These are phyloP conservation scores for Aviceda subcristata DNA, from an alignment of 2,113 vertebrate species.

Conservation along the genomic window DNA sequence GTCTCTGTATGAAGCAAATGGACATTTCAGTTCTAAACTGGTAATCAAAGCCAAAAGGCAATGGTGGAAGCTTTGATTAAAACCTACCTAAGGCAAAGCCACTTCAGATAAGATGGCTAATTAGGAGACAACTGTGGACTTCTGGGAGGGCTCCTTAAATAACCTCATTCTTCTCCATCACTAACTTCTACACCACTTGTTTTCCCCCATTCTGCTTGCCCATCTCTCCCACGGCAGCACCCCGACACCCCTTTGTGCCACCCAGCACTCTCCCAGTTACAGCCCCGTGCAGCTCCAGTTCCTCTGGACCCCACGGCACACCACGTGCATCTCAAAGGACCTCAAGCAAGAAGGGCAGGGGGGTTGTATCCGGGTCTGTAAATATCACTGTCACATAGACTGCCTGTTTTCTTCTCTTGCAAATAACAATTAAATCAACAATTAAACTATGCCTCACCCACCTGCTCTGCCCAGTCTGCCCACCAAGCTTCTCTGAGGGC, in stretches of 20 bases:
- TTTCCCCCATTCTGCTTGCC: not conserved
- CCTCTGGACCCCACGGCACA: not conserved
- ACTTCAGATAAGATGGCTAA: rapidly evolving
- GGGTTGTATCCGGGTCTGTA: not conserved
- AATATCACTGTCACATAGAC: rapidly evolving
- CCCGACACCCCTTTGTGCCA: not conserved
- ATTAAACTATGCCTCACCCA: not conserved
- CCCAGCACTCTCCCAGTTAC: not conserved
- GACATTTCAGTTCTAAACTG: not conserved
- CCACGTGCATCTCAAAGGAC: not conserved
- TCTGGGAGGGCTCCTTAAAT: not conserved
- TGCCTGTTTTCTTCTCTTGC: not conserved
- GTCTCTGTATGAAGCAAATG: rapidly evolving
- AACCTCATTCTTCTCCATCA: not conserved
- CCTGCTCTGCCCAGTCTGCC: not conserved
- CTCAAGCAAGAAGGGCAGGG: not conserved
- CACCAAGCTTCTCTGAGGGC: not conserved
- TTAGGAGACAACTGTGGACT: not conserved
- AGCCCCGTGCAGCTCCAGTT: too few relatives aligned
- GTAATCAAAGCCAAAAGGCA: not conserved
- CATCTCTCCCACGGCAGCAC: rapidly evolving
- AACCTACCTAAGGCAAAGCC: not conserved
- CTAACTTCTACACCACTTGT: not conserved
- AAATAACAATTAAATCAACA: too few relatives aligned
- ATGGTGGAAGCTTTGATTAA: not conserved